phyloP scores from a whole-genome alignment of 2,888 invertebrate species.

The Dendrolimus houi region DNA sequence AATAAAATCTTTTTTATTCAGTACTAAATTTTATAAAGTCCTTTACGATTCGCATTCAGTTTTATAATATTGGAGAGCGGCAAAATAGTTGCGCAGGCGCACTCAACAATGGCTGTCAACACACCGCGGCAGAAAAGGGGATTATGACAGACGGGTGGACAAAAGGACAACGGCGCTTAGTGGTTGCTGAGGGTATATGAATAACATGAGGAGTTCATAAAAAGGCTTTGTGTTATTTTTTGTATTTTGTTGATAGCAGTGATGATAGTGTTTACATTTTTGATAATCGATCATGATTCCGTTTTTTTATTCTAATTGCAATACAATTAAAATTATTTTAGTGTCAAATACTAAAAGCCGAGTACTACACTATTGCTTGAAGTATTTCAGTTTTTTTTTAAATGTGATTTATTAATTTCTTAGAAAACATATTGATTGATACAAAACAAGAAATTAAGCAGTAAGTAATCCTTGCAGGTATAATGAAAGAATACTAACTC shows the following conservation, averaged over 20 bases:
- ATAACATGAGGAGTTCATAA: slow-evolving; percentile 7
- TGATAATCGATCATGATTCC: not conserved
- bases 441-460: not conserved
- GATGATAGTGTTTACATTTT: not conserved
- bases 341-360: not conserved
- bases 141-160: slow-evolving; percentile 38
- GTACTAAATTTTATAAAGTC: no score
- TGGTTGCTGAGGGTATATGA: slow-evolving; percentile 21
- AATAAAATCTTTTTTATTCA: no score
- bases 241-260: slow-evolving; percentile 5
- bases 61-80: slow-evolving; percentile 10
- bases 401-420: not conserved
- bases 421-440: not conserved
- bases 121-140: slow-evolving; percentile 29
- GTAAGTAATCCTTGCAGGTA: no score
- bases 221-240: slow-evolving; percentile 6
- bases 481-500: not conserved
- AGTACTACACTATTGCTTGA: no score
- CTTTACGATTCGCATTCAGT: no score
- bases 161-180: slow-evolving; percentile 44
- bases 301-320: not conserved
- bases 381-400: not conserved
- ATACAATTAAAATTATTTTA: no score
- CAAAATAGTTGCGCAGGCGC: slow-evolving; percentile 26
- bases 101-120: slow-evolving; percentile 57